Base-by-base conservation (phyloP, 2,113 vertebrate species). In the Acanthochromis polyacanthus region DNA sequence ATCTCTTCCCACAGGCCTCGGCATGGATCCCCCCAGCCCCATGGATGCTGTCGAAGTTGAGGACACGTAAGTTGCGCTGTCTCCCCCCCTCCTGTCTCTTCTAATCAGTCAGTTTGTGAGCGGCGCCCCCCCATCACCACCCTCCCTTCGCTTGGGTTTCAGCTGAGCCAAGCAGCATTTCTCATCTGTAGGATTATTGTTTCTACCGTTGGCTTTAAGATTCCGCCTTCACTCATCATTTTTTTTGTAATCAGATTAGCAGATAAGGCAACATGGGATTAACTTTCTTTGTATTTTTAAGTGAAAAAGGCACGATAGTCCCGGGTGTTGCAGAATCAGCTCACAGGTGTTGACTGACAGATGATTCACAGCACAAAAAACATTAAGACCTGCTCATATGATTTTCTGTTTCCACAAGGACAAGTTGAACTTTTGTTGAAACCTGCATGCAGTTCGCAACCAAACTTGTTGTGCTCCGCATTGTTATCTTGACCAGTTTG, bases 21-120 rank as follows among this genome's bases (percentile, higher is more conserved):
- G 95, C 62, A 87, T 96, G 93, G 97, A 97, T 64, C 95, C 87
- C 36, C 95, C 95, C 0, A 95, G 94, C 46, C 95, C 95, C 45
- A 32, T 95, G 87, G 96, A 98, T 28, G 40, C 83, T 1, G 51
- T 82, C 3, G 92, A 90, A 69, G 85, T 95, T 15, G 95, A 96
- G 4, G 92, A 96, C 19, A 76, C 78, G 97, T 98, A 92, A 96
- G 96, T 96, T 53, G 7, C 15, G 16, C 66, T 71, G 51, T 80
- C 59, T n/a, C 48, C 12, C 25, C 32, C 32, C 19, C n/a, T 68
- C 22, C 38, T 60, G 75, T 78, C 88, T 86, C 40, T 62, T 78
- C 30, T 68, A 73, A 87, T 88, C 71, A 80, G 66, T 84, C 75
- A 75, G 23, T 30, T 36, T 64, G 51, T 30, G 58, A 70, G 40